Conservation (phyloP, 2,797 vertebrate species). For the Loris lydekkerianus region DNA sequence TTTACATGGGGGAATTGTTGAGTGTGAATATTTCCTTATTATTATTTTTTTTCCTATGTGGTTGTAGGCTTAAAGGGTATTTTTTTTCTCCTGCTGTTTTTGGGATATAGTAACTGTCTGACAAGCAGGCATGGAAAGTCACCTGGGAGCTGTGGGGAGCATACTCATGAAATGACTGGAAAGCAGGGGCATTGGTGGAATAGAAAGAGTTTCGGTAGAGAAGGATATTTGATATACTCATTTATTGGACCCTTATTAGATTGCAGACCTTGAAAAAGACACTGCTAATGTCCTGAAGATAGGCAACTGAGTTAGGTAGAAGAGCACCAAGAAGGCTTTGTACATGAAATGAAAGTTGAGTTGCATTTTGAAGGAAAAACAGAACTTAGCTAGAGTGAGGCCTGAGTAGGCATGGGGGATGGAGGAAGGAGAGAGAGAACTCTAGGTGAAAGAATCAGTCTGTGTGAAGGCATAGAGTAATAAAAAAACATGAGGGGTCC, state of each 20-base stretch:
- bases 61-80: neutral
- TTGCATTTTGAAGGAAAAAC: constrained; percentile 47
- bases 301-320: neutral
- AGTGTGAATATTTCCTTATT: neutral
- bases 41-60: neutral
- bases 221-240: neutral
- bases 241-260: neutral
- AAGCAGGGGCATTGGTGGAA: neutral
- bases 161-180: neutral
- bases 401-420: too few relatives aligned
- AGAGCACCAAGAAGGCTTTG: neutral
- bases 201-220: neutral
- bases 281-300: neutral
- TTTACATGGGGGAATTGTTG: neutral
- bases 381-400: neutral
- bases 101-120: neutral
- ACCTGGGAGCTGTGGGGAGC: neutral
- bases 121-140: neutral
- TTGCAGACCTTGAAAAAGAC: neutral
- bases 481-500: neutral
- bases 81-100: neutral
- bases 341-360: neutral
- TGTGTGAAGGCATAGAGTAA: neutral
- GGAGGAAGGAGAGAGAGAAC: neutral
- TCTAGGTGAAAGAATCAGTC: neutral